phyloP scores from a whole-genome alignment of 1,140 invertebrate genomes.

The Centruroides sculpturatus region DNA sequence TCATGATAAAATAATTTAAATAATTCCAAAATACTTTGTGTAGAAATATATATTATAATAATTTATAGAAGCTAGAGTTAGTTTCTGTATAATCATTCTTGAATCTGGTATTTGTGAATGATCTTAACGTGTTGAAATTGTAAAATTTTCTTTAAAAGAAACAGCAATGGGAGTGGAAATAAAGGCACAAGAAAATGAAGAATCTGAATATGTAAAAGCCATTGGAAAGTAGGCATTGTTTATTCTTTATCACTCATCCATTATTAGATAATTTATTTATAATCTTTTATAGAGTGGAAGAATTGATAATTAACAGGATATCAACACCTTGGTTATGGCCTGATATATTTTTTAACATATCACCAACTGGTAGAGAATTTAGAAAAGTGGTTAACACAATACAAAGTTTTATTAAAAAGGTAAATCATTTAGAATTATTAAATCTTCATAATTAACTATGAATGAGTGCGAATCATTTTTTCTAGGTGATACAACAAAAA shows the following conservation, averaged over 20 bases:
- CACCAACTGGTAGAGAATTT: conserved; percentile 9
- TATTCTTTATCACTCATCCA: conserved; percentile 32
- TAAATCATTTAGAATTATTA: neutral
- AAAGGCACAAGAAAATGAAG: conserved; percentile 45
- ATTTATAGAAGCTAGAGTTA: too few species aligned
- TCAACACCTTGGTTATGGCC: conserved; percentile 10
- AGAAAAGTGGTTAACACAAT: conserved; percentile 52
- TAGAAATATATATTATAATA: too few species aligned
- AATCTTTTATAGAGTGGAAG: conserved; percentile 15
- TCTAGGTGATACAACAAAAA: neutral
- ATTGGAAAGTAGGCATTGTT: conserved; percentile 53
- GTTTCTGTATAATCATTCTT: too few species aligned
- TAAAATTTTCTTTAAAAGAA: conserved; percentile 36
- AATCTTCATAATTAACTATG: neutral
- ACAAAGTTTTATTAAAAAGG: conserved; percentile 58
- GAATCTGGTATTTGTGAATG: too few species aligned
- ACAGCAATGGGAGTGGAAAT: conserved; percentile 63
- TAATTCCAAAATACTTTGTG: too few species aligned
- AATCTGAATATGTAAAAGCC: conserved; percentile 58
- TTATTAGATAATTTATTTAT: too few species aligned
- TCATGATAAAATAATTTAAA: too few species aligned
- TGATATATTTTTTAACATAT: conserved; percentile 12
- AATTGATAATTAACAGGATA: neutral
- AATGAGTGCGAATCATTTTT: neutral
- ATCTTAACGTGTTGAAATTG: too few species aligned